phyloP scores from a whole-genome alignment of 2,113 vertebrate genomes.

The Oryzias curvinotus region DNA sequence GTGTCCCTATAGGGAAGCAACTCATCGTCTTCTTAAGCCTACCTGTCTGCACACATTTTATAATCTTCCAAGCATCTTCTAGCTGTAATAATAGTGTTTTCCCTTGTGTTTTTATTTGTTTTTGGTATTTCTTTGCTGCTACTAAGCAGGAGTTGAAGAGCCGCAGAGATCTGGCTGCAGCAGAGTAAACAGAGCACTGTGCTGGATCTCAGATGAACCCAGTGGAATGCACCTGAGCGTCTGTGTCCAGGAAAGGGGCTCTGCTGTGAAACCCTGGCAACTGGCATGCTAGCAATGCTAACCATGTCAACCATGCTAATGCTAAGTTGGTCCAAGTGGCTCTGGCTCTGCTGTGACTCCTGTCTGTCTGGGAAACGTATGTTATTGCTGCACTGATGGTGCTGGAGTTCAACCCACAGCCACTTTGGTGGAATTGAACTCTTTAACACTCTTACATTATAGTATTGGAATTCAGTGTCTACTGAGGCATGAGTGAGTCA shows the following conservation, averaged over 20 bases:
- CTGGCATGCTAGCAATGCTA: conserved; percentile 51
- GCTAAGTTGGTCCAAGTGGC: conserved; percentile 43
- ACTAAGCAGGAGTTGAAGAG: conserved; percentile 5
- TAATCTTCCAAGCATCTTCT: too few species aligned
- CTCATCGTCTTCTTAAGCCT: too few species aligned
- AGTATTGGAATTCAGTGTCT: too few species aligned
- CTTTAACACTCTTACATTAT: too few species aligned
- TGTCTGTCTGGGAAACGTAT: conserved; percentile 46
- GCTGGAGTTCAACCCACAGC: neutral
- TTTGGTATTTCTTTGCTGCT: neutral
- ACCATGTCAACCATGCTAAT: conserved; percentile 27
- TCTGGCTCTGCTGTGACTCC: conserved; percentile 49
- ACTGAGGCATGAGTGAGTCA: neutral
- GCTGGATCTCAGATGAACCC: conserved; percentile 44
- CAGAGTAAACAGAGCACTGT: conserved; percentile 50
- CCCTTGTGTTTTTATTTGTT: neutral
- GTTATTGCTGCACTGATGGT: conserved; percentile 7
- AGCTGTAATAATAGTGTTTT: neutral
- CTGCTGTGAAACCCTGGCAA: conserved; percentile 48
- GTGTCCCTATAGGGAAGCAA: too few species aligned
- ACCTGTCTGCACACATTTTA: conserved; percentile 1
- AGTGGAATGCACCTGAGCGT: conserved; percentile 42
- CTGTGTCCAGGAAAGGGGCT: conserved; percentile 36
- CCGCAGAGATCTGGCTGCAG: conserved; percentile 19
- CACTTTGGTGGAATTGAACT: neutral